Base-by-base conservation (phyloP, 2,888 invertebrate species). In the Xestia c-nigrum region DNA sequence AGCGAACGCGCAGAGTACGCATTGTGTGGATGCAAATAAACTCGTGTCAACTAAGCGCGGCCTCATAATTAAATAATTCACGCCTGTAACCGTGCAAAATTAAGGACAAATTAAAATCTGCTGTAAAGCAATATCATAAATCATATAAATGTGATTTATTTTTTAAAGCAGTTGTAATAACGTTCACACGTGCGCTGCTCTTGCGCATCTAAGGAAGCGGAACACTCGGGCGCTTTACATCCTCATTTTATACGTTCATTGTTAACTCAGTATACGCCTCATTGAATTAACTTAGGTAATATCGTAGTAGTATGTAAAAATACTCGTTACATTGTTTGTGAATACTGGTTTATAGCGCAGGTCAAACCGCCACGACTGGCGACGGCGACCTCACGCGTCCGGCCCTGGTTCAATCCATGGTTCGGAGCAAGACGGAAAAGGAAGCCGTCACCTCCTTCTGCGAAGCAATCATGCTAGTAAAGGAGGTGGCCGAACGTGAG, bases 171-270 rank as follows among this genome's bases (percentile, higher is more conserved):
- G 24, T 63, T 75, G 55, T 72, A 81, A 76, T 76, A 78, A 81
- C 40, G 78, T 90, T 89, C 88, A 87, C 91, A 90, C 91, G 90
- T 87, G 88, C 85, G 77, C 69, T 84, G 80, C 74, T 84, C 83
- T 88, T 88, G 90, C 91, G 90, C 91, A 85, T 90, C 91, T 88
- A 90, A 91, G 94, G 94, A 95, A 94, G 94, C 94, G 94, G 94
- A 94, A 94, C 89, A 85, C 57, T 70, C 71, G 63, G 21, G 64
- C 73, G 65, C 38, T 72, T 86, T 76, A 81, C 71, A 84, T 85
- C 84, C 81, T 74, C 69, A 46, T 73, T 83, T 38, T 70, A 50
- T 76, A 65, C 59, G 47, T 65, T 69, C 67, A 64, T 74, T 75
- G 85, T 86, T 81, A 84, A 84, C 70, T 83, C 84, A 72, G 14